Evolutionary conservation across 2,113 vertebrate species (phyloP).

Genomic region (Morphnarchus princeps): DNA sequence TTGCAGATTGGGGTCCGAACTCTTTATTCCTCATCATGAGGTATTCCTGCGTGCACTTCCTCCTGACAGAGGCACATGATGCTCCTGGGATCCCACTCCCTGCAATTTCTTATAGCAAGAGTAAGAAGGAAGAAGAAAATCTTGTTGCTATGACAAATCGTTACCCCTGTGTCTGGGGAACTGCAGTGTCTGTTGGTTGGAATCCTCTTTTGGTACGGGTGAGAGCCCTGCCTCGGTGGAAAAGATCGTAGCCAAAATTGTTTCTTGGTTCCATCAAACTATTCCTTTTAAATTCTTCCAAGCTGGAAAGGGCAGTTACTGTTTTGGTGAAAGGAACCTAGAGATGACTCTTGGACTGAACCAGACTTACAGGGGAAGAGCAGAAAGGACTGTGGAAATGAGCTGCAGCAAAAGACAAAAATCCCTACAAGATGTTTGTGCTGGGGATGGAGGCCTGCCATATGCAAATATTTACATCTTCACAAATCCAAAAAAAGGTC

Average conservation of each 20-base stretch:
- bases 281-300: background rate
- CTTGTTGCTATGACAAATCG: background rate
- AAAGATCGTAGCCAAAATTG: background rate
- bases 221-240: background rate
- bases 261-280: background rate
- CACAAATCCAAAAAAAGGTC: background rate
- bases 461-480: background rate
- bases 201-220: background rate
- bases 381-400: background rate
- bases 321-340: background rate
- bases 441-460: background rate
- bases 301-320: background rate
- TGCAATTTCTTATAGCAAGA: background rate
- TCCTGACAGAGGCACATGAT: background rate
- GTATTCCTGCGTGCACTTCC: accelerated
- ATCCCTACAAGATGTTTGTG: background rate
- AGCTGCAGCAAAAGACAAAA: background rate
- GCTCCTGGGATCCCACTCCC: background rate
- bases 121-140: background rate
- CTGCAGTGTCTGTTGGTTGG: background rate
- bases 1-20: background rate
- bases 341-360: background rate
- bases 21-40: background rate
- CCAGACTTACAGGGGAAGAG: background rate
- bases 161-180: no score